Base-by-base conservation (phyloP, 2,113 vertebrate genomes). In the Toxostoma redivivum region DNA sequence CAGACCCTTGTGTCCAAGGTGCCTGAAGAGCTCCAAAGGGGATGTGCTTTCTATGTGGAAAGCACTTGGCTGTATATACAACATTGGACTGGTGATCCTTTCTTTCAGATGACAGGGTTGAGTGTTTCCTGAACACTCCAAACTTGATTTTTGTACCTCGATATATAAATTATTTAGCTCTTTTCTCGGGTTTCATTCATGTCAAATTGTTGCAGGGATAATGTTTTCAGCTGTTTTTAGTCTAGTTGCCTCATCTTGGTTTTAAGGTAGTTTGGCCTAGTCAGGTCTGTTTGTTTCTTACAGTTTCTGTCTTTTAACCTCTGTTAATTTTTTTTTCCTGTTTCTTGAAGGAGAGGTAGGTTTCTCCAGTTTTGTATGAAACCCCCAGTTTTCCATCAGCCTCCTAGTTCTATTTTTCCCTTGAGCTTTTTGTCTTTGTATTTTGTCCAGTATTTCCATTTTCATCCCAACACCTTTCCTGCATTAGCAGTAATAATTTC, bases 31-130 rank as follows among this genome's bases (percentile, higher is more conserved):
- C 35, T 61, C 11, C 2, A 21, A 30, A 69, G 35, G 33, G 19
- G 28, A 31, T 4, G 9, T 31, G 15, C 1, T 1, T 40, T 71
- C 24, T 10, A 0, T 14, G 16, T n/a, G 44, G 30, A 31, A 19
- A 53, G 21, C 35, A 22, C 27, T 42, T 78, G 45, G 19, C 60
- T 10, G 5, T 37, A 4, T 22, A 5, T 16, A 5, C 31, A 20
- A 1, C 35, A 4, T 20, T 53, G 50, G 33, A 47, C 10, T 50
- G 42, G 15, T 58, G 13, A 19, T 61, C 5, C 3, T 33, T 67
- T 51, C 44, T 53, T 33, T 30, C 21, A 79, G 11, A 23, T 67
- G 33, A 8, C 8, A 33, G 42, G 3, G 17, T 31, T 1, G 0
- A 44, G 37, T 69, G 16, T 64, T 81, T 67, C 31, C 40, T 65